A percentile compares a stretch with the other conserved stretches of the same genome.
Evolutionary conservation across 2,888 invertebrate species (phyloP).

Genomic region (Cephus rjabovi): DNA sequence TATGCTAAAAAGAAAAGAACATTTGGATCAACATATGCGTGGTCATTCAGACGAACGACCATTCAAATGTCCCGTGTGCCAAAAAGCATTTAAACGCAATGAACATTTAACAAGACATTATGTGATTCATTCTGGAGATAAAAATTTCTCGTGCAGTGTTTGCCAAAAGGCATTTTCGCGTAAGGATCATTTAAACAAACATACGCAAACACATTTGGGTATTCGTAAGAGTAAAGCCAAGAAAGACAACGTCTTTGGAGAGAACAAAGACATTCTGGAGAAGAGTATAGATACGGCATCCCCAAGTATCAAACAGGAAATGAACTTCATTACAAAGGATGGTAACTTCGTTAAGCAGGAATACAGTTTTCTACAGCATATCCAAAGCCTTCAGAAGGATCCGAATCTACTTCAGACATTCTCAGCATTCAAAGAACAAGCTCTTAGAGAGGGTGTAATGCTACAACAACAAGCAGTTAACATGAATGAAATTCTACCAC

Average conservation of each 20-base stretch:
- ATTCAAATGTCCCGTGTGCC: conserved; percentile 64
- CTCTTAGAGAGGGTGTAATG: conserved; percentile 49
- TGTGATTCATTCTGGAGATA: conserved; percentile 69
- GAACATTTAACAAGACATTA: conserved; percentile 70
- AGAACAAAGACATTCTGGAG: conserved; percentile 46
- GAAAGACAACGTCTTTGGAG: conserved; percentile 47
- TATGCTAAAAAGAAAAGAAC: conserved; percentile 69
- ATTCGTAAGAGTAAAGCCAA: conserved; percentile 53
- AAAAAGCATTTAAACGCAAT: conserved; percentile 68
- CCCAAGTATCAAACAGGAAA: conserved; percentile 47
- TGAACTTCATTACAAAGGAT: conserved; percentile 50
- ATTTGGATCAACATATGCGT: conserved; percentile 68
- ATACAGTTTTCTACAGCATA: conserved; percentile 49
- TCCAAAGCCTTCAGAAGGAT: conserved; percentile 61
- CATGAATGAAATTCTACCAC: conserved; percentile 62
- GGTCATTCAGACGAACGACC: conserved; percentile 68
- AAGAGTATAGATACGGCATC: conserved; percentile 25
- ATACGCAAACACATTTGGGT: conserved; percentile 66
- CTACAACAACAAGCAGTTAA: conserved; percentile 58
- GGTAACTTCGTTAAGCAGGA: conserved; percentile 48
- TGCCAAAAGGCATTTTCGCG: conserved; percentile 69
- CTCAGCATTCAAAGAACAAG: conserved; percentile 60
- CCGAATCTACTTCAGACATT: conserved; percentile 57
- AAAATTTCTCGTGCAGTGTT: conserved; percentile 66
- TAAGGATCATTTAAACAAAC: conserved; percentile 69